Evolutionary conservation across 92 coral and sea anemone species (phyloP).

Genomic region (Zoanthus sociatus): DNA sequence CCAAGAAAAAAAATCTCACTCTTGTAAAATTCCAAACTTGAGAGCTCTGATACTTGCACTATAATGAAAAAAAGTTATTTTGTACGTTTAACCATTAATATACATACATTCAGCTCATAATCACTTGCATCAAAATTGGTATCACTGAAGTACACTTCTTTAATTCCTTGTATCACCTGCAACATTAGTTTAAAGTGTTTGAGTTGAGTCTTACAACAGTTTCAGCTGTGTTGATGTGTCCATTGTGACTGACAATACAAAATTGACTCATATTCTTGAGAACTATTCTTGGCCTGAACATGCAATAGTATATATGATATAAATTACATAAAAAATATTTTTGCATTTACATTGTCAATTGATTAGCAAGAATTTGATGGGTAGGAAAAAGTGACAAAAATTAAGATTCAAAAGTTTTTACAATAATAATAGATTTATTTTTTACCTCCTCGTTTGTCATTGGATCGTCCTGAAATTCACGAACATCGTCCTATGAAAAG

Average conservation of each 20-base stretch:
- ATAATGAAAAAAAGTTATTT: neutral
- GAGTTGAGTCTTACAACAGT: neutral
- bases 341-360: too few species aligned
- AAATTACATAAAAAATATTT: too few species aligned
- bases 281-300: too few species aligned
- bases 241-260: neutral
- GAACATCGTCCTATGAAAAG: constrained; percentile 72
- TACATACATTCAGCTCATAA: constrained; percentile 88
- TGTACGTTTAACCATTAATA: neutral
- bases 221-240: neutral
- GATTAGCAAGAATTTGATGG: too few species aligned
- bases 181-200: neutral
- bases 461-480: constrained; percentile 97
- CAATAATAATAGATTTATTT: too few species aligned
- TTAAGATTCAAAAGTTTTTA: too few species aligned
- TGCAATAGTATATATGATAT: too few species aligned
- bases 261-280: neutral
- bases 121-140: constrained; percentile 95
- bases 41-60: neutral
- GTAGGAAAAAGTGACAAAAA: too few species aligned
- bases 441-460: constrained; percentile 92
- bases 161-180: constrained; percentile 87
- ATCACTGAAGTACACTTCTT: constrained; percentile 89
- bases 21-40: too few species aligned
- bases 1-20: too few species aligned